phyloP scores from a whole-genome alignment of 2,797 vertebrate species.

The Chelon labrosus region DNA sequence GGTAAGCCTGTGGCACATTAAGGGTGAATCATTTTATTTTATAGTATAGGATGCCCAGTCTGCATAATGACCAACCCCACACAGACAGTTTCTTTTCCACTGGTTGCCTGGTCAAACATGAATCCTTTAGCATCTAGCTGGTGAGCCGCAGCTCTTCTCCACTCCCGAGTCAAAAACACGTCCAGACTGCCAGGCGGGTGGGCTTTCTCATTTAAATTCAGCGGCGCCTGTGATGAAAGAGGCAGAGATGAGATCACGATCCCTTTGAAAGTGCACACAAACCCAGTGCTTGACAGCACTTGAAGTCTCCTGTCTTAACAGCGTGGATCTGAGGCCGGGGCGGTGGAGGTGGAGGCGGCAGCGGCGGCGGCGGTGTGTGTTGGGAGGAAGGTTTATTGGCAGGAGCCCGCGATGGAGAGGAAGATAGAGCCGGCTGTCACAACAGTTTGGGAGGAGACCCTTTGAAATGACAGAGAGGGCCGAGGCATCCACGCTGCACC shows the following conservation, averaged over 20 bases:
- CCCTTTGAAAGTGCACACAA: conserved; percentile 51
- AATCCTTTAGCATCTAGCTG: neutral
- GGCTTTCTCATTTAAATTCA: conserved; percentile 31
- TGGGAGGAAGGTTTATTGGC: conserved; percentile 43
- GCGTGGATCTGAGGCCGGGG: conserved; percentile 25
- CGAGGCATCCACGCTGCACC: conserved; percentile 6
- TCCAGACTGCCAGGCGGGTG: neutral
- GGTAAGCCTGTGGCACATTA: no score
- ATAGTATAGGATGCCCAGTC: neutral
- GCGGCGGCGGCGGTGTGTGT: neutral
- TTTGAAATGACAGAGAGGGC: conserved; percentile 55
- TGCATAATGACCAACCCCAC: neutral
- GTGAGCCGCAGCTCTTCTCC: neutral
- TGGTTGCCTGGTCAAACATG: conserved; percentile 1
- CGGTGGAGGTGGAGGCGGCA: no score
- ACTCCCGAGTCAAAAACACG: neutral
- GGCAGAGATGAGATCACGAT: conserved; percentile 28
- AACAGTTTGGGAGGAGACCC: conserved; percentile 47
- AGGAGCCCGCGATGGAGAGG: conserved; percentile 57
- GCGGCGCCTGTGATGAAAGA: conserved; percentile 26
- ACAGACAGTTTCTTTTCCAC: neutral
- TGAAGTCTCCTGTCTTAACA: conserved; percentile 46
- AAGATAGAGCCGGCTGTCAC: conserved; percentile 60
- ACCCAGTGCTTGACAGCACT: conserved; percentile 35
- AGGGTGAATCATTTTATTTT: no score